These are phyloP conservation scores for Drosophila sordidula DNA, from an alignment of 2,888 invertebrate species.

Conservation along the genomic window DNA sequence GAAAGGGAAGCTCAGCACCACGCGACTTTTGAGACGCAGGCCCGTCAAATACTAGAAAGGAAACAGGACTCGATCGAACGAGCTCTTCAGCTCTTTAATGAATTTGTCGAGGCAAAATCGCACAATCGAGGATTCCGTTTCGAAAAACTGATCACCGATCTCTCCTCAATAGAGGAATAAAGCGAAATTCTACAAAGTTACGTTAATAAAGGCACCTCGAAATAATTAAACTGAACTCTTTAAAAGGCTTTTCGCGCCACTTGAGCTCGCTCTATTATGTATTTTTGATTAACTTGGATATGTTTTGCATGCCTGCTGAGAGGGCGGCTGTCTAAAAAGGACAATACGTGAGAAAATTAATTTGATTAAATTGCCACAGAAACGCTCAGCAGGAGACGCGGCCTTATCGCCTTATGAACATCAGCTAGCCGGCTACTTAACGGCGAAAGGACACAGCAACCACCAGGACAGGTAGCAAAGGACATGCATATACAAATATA, in stretches of 20 bases:
- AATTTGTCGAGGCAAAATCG: too few relatives aligned
- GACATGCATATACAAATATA: conserved; percentile 2
- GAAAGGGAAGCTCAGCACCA: too few relatives aligned
- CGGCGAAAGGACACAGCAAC: conserved; percentile 31
- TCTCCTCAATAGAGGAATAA: too few relatives aligned
- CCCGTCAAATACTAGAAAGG: too few relatives aligned
- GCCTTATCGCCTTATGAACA: conserved; percentile 61
- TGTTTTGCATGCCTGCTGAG: conserved; percentile 38
- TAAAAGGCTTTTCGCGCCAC: not conserved
- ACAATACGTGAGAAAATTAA: conserved; percentile 82
- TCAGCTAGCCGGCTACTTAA: conserved; percentile 73
- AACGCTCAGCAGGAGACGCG: conserved; percentile 74
- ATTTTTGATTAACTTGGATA: conserved; percentile 11
- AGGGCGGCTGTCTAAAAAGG: conserved; percentile 32
- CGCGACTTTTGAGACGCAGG: too few relatives aligned
- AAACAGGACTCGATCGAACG: too few relatives aligned
- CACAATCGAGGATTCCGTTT: too few relatives aligned
- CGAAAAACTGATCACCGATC: too few relatives aligned
- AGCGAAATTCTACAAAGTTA: too few relatives aligned
- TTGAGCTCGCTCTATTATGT: not conserved
- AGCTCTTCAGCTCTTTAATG: too few relatives aligned
- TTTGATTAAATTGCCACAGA: conserved; percentile 83
- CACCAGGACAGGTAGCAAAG: conserved; percentile 33
- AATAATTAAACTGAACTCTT: not conserved
- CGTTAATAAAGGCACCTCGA: not conserved